Base-by-base conservation (phyloP, 2,888 invertebrate species). In the Sisyra nigra region DNA sequence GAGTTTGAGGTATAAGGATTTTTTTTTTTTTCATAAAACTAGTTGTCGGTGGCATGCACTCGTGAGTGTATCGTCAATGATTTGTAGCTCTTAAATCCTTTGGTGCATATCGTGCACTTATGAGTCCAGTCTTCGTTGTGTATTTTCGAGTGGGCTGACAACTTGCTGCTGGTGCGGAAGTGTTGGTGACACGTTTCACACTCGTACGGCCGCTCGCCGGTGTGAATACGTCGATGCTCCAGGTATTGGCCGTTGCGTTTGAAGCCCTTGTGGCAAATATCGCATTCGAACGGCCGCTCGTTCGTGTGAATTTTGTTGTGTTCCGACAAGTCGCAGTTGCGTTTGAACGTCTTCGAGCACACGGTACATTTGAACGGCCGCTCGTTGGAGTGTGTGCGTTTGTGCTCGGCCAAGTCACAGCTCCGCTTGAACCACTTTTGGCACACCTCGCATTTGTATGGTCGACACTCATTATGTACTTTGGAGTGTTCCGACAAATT, bases 401-500 rank as follows among this genome's bases (percentile, higher is more conserved):
- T 34, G 8, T 41, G 41, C 11, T 41, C 31, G 6, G 31, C 19
- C 11, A 41, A 19, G 5, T 41, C 31, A 14, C 31, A 31, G 5
- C 31, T 41, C 9, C 31, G 31, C 7, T 41, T 41, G 24, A 41
- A 41, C 32, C 13, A 30, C 31, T 41, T 41, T 19, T 41, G 41
- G 8, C 41, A 41, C 8, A 41, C 19, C 15, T 41, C 41, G n/a
- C 41, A 41, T 8, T 41, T 41, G 3, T 41, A 41, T 13, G 41
- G 41, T 11, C 41, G 33, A 13, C 31, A 30, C 11, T 41, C 41
- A n/a, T 15, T 41, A 9, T 41, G 41, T 2, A 31, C 31, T 17
- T 31, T 33, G 14, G 41, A 17, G 18, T 41, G 41, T 24, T 41
- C 31, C 3, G 30, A 31, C 11, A 41, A 3, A 5, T 41, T 30